phyloP scores from a whole-genome alignment of 1,140 invertebrate genomes.

The Aporrectodea caliginosa region DNA sequence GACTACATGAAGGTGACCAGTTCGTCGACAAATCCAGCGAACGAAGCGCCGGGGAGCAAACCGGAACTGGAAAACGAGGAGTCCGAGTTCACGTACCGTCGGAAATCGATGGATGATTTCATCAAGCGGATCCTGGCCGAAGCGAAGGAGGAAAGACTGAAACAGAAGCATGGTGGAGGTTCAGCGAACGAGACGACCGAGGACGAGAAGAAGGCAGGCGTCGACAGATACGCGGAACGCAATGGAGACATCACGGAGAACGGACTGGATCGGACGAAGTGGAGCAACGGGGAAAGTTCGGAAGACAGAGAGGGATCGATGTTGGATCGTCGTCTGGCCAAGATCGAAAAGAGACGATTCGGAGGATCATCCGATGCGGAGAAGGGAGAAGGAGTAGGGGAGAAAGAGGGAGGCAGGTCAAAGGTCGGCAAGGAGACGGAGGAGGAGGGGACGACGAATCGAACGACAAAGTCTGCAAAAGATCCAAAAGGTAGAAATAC shows the following conservation, averaged over 20 bases:
- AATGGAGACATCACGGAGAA: neutral
- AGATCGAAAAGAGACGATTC: neutral
- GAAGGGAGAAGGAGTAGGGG: neutral
- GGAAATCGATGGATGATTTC: conserved; percentile 24
- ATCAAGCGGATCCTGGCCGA: conserved; percentile 19
- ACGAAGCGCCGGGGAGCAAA: neutral
- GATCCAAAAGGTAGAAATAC: too few species aligned
- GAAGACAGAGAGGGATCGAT: neutral
- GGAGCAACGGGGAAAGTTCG: neutral
- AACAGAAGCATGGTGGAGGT: neutral
- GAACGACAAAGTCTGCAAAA: too few species aligned
- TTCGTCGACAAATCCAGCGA: neutral
- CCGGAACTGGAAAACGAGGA: conserved; percentile 8
- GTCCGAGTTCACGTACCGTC: conserved; percentile 16
- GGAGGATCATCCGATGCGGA: too few species aligned
- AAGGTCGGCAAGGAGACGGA: too few species aligned
- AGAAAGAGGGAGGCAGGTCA: neutral
- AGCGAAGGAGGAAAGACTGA: conserved; percentile 17
- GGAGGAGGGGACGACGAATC: too few species aligned
- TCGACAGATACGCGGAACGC: neutral
- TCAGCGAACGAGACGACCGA: neutral
- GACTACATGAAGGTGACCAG: neutral
- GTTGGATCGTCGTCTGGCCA: neutral
- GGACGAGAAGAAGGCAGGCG: neutral
- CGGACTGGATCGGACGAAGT: neutral